These are phyloP conservation scores for Magallana gigas DNA, from an alignment of 1,140 invertebrate genomes.

Conservation along the genomic window DNA sequence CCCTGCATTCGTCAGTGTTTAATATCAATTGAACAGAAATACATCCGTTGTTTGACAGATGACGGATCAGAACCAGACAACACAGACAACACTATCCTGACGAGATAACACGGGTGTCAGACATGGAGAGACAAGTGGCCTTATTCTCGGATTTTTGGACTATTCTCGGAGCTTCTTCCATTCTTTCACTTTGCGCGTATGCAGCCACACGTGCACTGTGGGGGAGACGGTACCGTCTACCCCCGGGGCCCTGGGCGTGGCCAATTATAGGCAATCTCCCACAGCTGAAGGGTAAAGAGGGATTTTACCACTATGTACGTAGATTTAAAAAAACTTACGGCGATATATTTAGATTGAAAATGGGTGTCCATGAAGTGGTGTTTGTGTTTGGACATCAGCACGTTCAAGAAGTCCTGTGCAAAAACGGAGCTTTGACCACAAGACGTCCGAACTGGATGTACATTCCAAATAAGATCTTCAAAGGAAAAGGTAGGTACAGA, in stretches of 20 bases:
- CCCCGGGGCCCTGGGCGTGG: conserved; percentile 8
- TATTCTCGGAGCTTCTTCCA: too few species aligned
- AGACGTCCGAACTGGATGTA: conserved; percentile 25
- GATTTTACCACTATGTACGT: conserved; percentile 10
- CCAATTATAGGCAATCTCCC: conserved; percentile 20
- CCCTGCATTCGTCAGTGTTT: too few species aligned
- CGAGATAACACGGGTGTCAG: too few species aligned
- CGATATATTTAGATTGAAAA: conserved; percentile 4
- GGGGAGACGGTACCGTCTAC: neutral
- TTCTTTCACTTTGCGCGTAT: too few species aligned
- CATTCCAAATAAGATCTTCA: neutral
- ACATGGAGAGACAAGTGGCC: too few species aligned
- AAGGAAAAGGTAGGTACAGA: conserved; percentile 6
- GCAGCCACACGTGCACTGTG: too few species aligned
- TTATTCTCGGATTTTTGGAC: too few species aligned
- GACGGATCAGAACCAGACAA: too few species aligned
- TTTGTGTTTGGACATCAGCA: neutral
- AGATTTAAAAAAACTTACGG: neutral
- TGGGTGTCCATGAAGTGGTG: neutral
- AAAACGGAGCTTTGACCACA: neutral
- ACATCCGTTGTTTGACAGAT: too few species aligned
- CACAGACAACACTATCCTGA: too few species aligned
- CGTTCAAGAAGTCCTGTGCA: neutral
- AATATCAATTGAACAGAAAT: too few species aligned
- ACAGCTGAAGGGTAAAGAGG: neutral